These are phyloP conservation scores for Tenualosa ilisha DNA, from an alignment of 2,797 vertebrate species.

Conservation along the genomic window DNA sequence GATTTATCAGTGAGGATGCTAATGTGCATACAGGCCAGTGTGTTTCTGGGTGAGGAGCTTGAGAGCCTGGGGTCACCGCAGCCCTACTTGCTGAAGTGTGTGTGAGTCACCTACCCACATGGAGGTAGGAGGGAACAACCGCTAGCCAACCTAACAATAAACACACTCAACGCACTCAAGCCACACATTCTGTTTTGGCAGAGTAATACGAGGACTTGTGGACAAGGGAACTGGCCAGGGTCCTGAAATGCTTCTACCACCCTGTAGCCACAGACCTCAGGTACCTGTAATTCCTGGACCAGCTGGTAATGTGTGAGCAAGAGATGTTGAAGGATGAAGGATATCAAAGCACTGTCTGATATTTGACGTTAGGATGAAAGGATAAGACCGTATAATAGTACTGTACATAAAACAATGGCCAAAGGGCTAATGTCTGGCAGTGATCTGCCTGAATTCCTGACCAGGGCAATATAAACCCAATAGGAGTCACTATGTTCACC, in stretches of 20 bases:
- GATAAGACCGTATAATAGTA: background rate
- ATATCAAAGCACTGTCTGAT: background rate
- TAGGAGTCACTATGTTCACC: background rate
- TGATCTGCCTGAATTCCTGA: background rate
- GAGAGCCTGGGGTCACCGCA: background rate
- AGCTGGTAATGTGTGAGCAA: background rate
- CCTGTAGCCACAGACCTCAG: background rate
- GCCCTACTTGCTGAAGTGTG: slow-evolving; percentile 9
- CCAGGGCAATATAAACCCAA: background rate
- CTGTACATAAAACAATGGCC: too few relatives aligned
- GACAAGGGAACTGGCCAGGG: background rate
- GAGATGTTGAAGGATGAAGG: background rate
- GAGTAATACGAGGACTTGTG: background rate
- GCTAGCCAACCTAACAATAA: background rate
- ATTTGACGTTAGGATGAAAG: background rate
- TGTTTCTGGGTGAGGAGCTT: slow-evolving; percentile 6
- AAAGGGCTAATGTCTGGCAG: background rate
- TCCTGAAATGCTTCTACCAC: background rate
- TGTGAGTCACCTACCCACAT: background rate
- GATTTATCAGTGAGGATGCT: background rate
- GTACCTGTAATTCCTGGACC: background rate
- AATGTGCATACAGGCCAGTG: background rate
- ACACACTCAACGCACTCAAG: background rate
- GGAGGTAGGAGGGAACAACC: too few relatives aligned
- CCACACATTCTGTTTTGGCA: background rate